A percentile compares a stretch with the other conserved stretches of the same genome.
phyloP scores from a whole-genome alignment of 2,888 invertebrate species.

The Tetragonisca angustula region DNA sequence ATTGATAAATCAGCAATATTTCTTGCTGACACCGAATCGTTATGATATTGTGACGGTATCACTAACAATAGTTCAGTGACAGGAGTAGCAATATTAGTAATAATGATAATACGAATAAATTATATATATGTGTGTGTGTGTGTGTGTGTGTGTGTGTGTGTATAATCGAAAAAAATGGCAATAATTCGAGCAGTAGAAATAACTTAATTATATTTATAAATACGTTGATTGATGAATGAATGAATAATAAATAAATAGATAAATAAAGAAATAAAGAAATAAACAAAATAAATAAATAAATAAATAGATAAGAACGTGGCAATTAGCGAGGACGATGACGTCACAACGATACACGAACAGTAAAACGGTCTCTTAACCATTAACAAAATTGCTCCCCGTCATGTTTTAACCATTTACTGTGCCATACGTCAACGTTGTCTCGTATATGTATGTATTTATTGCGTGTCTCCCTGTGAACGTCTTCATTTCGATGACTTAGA shows the following conservation, averaged over 20 bases:
- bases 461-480: slow-evolving; percentile 19
- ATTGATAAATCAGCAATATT: slow-evolving; percentile 55
- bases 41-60: slow-evolving; percentile 7
- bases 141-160: no score
- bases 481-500: slow-evolving; percentile 44
- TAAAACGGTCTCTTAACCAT: slow-evolving; percentile 48
- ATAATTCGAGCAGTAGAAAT: slow-evolving; percentile 51
- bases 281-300: slow-evolving; percentile 27
- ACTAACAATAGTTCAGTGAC: slow-evolving; percentile 44
- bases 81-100: slow-evolving; percentile 4
- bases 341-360: slow-evolving; percentile 66
- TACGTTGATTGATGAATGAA: not conserved
- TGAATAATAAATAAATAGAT: slow-evolving; percentile 32
- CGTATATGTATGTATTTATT: not conserved
- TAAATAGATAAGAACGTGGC: slow-evolving; percentile 46
- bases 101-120: slow-evolving; percentile 10
- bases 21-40: slow-evolving; percentile 39
- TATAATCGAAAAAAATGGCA: slow-evolving; percentile 45
- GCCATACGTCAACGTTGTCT: not conserved
- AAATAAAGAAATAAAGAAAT: not conserved
- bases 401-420: not conserved
- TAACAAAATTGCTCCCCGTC: slow-evolving; percentile 43
- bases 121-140: no score
- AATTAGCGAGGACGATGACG: slow-evolving; percentile 69
- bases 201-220: not conserved